phyloP scores from a whole-genome alignment of 1,140 invertebrate genomes.

The Spodoptera frugiperda region DNA sequence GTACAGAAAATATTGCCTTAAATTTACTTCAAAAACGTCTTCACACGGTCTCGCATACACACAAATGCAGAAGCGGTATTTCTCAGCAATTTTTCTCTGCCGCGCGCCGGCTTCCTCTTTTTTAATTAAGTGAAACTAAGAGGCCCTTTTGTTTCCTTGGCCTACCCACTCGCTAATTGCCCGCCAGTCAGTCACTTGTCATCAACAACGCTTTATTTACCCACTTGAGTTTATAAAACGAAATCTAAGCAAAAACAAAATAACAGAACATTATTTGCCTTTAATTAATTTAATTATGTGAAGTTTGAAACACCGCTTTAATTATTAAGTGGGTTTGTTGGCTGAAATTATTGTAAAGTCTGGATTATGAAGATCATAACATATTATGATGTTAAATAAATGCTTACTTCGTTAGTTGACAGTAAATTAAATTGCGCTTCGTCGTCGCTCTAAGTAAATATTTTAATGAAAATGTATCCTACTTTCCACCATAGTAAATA shows the following conservation, averaged over 20 bases:
- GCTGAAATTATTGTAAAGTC: background rate
- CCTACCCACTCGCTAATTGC: constrained; percentile 69
- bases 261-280: constrained; percentile 23
- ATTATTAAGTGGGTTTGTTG: constrained; percentile 14
- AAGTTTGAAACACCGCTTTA: background rate
- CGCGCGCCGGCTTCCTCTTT: constrained; percentile 59
- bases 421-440: too few species aligned
- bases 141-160: constrained; percentile 68
- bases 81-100: constrained; percentile 63
- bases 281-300: constrained; percentile 21
- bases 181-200: constrained; percentile 77
- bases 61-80: constrained; percentile 49
- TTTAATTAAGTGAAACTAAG: constrained; percentile 81
- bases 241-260: constrained; percentile 56
- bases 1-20: background rate
- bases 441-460: too few species aligned
- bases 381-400: too few species aligned
- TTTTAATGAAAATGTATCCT: too few species aligned
- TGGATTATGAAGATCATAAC: constrained; percentile 12
- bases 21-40: constrained; percentile 19
- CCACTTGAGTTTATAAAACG: constrained; percentile 68
- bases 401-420: background rate
- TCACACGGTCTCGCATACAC: constrained; percentile 17
- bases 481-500: too few species aligned
- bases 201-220: constrained; percentile 72